Base-by-base conservation (phyloP, 2,797 vertebrate genomes). In the Argyrosomus regius region DNA sequence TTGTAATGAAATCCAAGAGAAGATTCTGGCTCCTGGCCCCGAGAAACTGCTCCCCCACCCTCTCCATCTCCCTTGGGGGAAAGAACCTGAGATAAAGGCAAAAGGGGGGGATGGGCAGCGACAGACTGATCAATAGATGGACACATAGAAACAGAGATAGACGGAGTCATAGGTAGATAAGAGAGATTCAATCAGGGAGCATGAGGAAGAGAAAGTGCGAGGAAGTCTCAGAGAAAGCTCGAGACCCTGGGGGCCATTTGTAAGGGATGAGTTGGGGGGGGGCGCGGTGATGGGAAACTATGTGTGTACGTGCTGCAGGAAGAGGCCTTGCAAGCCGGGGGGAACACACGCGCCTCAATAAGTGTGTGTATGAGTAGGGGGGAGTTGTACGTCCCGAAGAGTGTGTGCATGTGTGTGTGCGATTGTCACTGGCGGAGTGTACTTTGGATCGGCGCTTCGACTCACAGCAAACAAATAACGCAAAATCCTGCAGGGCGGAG, bases 231-330 rank as follows among this genome's bases (percentile, higher is more conserved):
- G 81, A 86, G 75, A 87, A 81, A 81, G 83, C 70, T 35, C 0
- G n/a, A 82, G 76, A 84, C 90, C 82, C 84, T 77, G 59, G 83
- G 87, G 90, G 89, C 85, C 66, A 68, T 75, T 86, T 17, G 22
- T 58, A 52, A 62, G 76, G 76, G 63, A 72, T 75, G 67, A 69
- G 62, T 39, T 39, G 74, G 63, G 18, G 73, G 43, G 62, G 22
- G 72, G 72, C 74, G 62, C 16, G 24, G 80, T 54, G 89, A 91
- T 95, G 93, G 93, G 94, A 95, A 96, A 95, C 72, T 93, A 94
- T 94, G 92, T 87, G 89, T 91, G 85, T 95, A 94, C 91, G 94
- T 95, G 95, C 91, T 72, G 88, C 94, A 95, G 94, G 94, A 95
- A 94, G 94, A 92, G 88, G 92, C 87, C 92, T 88, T 12, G 77